Evolutionary conservation across 2,113 vertebrate species (phyloP), one percentile per base, ranked within the genome.

Genomic region (Hemibagrus wyckioides): DNA sequence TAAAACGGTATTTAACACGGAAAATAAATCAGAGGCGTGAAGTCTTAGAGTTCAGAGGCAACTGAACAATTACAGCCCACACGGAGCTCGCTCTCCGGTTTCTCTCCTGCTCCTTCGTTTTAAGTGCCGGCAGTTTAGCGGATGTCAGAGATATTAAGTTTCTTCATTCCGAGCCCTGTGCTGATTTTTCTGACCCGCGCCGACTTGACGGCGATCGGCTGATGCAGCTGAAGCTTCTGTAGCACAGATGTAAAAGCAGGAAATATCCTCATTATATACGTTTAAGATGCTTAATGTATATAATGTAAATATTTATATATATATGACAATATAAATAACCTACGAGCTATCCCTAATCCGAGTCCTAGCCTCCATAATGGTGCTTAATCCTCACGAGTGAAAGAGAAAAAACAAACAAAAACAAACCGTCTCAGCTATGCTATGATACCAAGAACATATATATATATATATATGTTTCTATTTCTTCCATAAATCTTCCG

Each of bases 381-480:
- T 44, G 28, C 5, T 17, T 50, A 50, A 77, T n/a, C 71, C 75
- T 41, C 41, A 36, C 28, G 36, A 85, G 39, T 30, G 63, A 84
- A 89, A 80, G 41, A 19, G 59, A 30, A 23, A 15, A 28, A 28
- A 48, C 3, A 52, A 52, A 52, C 4, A 17, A 50, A 41, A 44
- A 77, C 0, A 48, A 86, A 83, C 83, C 50, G n/a, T 54, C 79
- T 83, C 65, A 1, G 80, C 87, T 90, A 84, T 71, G 73, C 84
- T 84, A 88, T 75, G 28, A 89, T 87, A 90, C 73, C 92, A 92
- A 92, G 92, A 93, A 92, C 89, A 93, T 91, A 95, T 94, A 94
- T n/a, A n/a, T n/a, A n/a, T n/a, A 90, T 92, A 93, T 94, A 90
- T 95, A 94, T 94, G 93, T 95, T 94, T 93, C 94, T 90, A 89